Base-by-base conservation (phyloP, 2,797 vertebrate genomes). In the Poeciliopsis turneri region DNA sequence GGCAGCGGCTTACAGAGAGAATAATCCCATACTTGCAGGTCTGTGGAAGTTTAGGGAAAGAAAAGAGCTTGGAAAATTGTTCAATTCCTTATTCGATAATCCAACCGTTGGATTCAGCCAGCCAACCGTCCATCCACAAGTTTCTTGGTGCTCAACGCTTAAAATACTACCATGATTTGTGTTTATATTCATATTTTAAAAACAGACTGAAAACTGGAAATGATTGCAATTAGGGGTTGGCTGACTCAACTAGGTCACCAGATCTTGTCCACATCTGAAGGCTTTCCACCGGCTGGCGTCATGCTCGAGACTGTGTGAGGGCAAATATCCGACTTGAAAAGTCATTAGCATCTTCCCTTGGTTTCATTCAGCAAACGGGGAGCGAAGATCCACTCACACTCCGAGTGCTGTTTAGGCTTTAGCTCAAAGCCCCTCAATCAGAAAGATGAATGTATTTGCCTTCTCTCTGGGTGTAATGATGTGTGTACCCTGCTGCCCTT, bases 381-480 rank as follows among this genome's bases (percentile, higher is more conserved):
- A 75, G 12, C 28, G 11, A 20, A 72, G 53, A 73, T 33, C 49
- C 61, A 59, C 81, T 66, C 75, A 28, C 7, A 76, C 28, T 78
- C 82, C 49, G 79, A 82, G 84, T 80, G 78, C 86, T 87, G 82
- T 90, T 94, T 88, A 90, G 85, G 80, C 89, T 82, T 75, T 75
- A 81, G 76, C 79, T 84, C 82, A 88, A 90, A 92, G 82, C 45
- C 61, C 88, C 84, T 86, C 85, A 82, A 91, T 93, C 90, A 94
- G 83, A 88, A 92, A 94, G 92, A 95, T 92, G 88, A 92, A 95
- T 94, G 91, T 83, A 87, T 95, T 94, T 90, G 88, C 87, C 87
- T 87, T 87, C 81, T 91, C 88, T 93, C 88, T 81, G 89, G 85
- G 93, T 90, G 93, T 94, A 95, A 95, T 94, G 94, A 95, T 93